Percentiles rank a stretch among this genome's conserved stretches.
Evolutionary conservation across 2,113 vertebrate species (phyloP).

Genomic region (Poeciliopsis prolifica): DNA sequence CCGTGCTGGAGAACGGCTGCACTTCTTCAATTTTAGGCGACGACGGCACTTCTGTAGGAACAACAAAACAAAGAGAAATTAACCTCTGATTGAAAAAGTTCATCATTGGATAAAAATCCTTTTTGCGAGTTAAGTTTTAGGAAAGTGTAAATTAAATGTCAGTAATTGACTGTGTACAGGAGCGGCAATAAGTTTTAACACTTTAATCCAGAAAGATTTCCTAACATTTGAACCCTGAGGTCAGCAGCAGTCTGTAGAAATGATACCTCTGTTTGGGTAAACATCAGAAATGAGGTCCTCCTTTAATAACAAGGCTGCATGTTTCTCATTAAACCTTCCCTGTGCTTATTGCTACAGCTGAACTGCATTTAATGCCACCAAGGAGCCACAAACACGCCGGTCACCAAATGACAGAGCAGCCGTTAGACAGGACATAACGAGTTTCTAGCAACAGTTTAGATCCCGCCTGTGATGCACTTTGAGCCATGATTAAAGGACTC

Average conservation of each 20-base stretch:
- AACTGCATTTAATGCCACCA: neutral
- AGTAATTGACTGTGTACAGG: neutral
- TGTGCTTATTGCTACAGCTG: neutral
- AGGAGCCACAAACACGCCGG: neutral
- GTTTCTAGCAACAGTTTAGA: constrained; percentile 17
- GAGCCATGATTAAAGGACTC: constrained; percentile 18
- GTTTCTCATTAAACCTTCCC: neutral
- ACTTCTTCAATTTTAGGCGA: constrained; percentile 87
- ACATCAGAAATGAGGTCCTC: neutral
- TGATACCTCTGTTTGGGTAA: neutral
- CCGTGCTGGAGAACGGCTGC: constrained; percentile 93
- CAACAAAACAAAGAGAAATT: neutral
- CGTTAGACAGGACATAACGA: constrained; percentile 7
- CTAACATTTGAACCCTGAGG: neutral
- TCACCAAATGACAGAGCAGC: constrained; percentile 13
- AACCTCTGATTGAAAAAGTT: neutral
- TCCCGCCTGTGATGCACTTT: constrained; percentile 12
- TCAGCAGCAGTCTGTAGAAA: neutral
- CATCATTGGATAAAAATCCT: neutral
- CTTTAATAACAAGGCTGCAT: neutral
- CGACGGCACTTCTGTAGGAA: constrained; percentile 88
- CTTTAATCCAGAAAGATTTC: neutral
- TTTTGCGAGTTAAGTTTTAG: neutral
- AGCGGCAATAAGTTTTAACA: neutral
- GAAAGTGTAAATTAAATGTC: neutral